Evolutionary conservation across 1,140 invertebrate species (phyloP), one percentile per base, ranked within the genome.

Genomic region (Drosophila busckii): DNA sequence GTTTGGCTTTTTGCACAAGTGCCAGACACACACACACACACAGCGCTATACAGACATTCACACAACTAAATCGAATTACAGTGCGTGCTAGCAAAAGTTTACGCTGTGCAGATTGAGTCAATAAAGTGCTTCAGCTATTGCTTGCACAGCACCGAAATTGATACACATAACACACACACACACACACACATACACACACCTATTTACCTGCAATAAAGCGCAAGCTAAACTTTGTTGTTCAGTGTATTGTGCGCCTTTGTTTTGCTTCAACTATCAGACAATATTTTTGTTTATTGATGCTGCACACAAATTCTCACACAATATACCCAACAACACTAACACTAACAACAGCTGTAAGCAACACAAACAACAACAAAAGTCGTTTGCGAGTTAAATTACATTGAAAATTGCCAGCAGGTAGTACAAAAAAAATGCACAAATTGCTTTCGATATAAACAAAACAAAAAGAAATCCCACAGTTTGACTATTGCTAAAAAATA

Each of bases 371-470:
- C 67, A 64, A 45, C 41, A 45, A 50, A 76, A 80, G 58, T 80
- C 53, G 37, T 63, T 54, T 60, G n/a, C 40, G 53, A 80, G 73
- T 71, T 71, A 71, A 78, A 78, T 78, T 78, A 78, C 73, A 67
- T 80, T 71, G 71, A 80, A 78, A 80, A 78, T 80, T 59, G 73
- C 42, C n/a, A n/a, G n/a, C n/a, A n/a, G n/a, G n/a, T n/a, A n/a
- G n/a, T n/a, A n/a, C n/a, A n/a, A n/a, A n/a, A n/a, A n/a, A n/a
- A n/a, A n/a, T n/a, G n/a, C n/a, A n/a, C n/a, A n/a, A n/a, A n/a
- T n/a, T n/a, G n/a, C n/a, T n/a, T n/a, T n/a, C n/a, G n/a, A n/a
- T n/a, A n/a, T n/a, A n/a, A n/a, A n/a, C n/a, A n/a, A n/a, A n/a
- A n/a, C n/a, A n/a, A n/a, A n/a, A n/a, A n/a, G n/a, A n/a, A n/a